Conservation (phyloP, 92 coral and sea anemone genomes). For the Pocillopora meandrina region DNA sequence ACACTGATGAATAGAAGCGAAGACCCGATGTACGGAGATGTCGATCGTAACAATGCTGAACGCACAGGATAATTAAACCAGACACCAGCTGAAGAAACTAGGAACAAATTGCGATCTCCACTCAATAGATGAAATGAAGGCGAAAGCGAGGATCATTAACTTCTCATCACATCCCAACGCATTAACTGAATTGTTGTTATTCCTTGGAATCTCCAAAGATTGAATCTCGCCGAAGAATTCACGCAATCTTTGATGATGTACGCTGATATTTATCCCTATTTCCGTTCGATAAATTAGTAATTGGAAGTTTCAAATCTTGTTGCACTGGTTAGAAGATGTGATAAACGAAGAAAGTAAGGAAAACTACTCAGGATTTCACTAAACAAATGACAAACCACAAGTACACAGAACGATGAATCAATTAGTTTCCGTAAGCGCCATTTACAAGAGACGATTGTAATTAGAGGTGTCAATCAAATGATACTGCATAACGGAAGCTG, state of each 20-base stretch:
- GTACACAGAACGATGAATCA: constrained; percentile 4
- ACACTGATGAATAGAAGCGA: too few relatives aligned
- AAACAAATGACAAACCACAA: constrained; percentile 1
- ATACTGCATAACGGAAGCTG: constrained; percentile 34
- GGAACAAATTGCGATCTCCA: background rate
- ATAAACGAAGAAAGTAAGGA: constrained; percentile 2
- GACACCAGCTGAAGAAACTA: background rate
- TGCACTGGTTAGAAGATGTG: background rate
- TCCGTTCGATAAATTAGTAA: background rate
- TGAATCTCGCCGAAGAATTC: background rate
- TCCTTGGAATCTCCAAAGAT: background rate
- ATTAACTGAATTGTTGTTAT: constrained; percentile 8
- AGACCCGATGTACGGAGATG: too few relatives aligned
- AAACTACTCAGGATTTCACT: constrained; percentile 15
- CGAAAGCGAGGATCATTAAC: constrained; percentile 4
- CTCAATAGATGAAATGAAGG: background rate
- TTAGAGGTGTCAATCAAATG: constrained; percentile 27
- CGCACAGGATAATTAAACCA: background rate
- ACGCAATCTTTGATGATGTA: background rate
- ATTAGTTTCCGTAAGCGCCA: constrained; percentile 22
- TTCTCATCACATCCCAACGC: constrained; percentile 17
- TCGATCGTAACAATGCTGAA: too few relatives aligned
- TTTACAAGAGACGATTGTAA: background rate
- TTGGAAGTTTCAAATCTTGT: background rate
- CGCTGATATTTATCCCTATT: background rate